Base-by-base conservation (phyloP, 2,888 invertebrate genomes). In the Ypsolopha scabrella region DNA sequence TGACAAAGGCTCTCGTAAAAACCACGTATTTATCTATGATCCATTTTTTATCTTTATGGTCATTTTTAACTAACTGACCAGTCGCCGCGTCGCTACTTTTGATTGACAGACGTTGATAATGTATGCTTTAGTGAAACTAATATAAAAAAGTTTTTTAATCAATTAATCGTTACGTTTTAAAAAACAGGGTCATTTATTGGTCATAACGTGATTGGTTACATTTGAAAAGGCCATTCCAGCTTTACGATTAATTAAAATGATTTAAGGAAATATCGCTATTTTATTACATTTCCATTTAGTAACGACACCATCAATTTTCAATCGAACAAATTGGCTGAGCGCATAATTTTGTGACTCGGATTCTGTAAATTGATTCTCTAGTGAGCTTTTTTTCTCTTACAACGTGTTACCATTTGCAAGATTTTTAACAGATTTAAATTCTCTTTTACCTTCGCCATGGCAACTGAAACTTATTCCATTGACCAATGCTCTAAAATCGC, bases 1-100 rank as follows among this genome's bases (percentile, higher is more conserved):
- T 80, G 77, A 75, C 65, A 59, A 61, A 66, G 71, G 65, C 62
- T 56, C 56, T 65, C 62, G 63, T 65, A 71, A 72, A 77, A 68
- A 62, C 60, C 56, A 49, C 54, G 51, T 48, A 50, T 52, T 52
- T 58, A 61, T 64, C 64, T 67, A 36, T 50, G 41, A 49, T 49
- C 49, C 7, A 44, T 60, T 56, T 63, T 65, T 67, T 70, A 75
- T 75, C 74, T 72, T 61, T 68, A 63, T 61, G 62, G 62, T 56
- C 59, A 55, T 13, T 34, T 43, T 43, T 13, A 13, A 13, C 37
- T 38, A 24, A 45, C 45, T 11, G 38, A 38, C 6, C 24, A 6
- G 34, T 36, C 11, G 39, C n/a, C 39, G 9, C 39, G 39, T 24
- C 24, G 24, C 39, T 9, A 4, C 10, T 6, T 10, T 51, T 62